phyloP scores from a whole-genome alignment of 2,113 vertebrate genomes.

The Malurus elegans region DNA sequence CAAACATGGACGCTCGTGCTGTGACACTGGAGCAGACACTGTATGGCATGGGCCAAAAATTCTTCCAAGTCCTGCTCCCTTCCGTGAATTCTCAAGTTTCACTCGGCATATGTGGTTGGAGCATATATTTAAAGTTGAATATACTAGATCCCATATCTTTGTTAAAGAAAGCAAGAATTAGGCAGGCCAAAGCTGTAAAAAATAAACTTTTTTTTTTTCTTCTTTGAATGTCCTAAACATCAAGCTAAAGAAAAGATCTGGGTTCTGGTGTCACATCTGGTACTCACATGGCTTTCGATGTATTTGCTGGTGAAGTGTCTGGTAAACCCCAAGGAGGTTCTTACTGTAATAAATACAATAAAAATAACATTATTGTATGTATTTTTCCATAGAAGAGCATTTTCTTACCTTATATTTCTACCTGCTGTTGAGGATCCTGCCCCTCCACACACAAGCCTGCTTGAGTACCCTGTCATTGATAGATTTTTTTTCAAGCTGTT shows the following conservation, averaged over 20 bases:
- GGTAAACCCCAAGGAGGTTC: neutral
- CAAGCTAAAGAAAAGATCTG: neutral
- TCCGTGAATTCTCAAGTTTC: neutral
- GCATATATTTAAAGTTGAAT: neutral
- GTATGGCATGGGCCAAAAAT: neutral
- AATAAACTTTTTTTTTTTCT: neutral
- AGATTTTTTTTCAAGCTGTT: neutral
- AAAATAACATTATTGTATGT: neutral
- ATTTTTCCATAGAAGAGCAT: neutral
- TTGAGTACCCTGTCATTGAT: neutral
- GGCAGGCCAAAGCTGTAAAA: neutral
- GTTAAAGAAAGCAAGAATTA: neutral
- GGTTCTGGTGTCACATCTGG: neutral
- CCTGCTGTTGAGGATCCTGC: neutral
- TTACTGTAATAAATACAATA: neutral
- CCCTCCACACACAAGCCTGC: rapidly evolving
- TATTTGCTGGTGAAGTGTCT: neutral
- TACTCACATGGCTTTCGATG: neutral
- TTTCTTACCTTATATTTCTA: neutral
- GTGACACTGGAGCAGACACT: neutral
- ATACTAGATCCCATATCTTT: neutral
- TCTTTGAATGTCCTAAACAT: neutral
- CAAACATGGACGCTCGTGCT: rapidly evolving
- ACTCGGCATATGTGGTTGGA: neutral
- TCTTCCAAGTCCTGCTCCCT: neutral